Evolutionary conservation across 2,113 vertebrate genomes (phyloP).

Genomic region (Alouatta palliata): DNA sequence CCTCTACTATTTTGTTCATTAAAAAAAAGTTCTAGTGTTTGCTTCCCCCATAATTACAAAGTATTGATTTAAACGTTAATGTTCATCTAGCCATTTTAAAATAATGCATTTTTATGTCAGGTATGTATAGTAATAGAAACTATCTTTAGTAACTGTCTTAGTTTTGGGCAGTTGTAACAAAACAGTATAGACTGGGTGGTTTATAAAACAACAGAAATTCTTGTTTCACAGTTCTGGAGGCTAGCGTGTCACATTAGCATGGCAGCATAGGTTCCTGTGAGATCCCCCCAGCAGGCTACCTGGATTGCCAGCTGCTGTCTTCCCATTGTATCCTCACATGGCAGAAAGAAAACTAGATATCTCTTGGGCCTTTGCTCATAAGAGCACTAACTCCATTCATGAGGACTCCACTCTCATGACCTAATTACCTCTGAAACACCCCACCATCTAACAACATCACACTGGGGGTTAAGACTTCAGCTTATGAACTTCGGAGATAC

Average conservation of each 20-base stretch:
- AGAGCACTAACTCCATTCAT: neutral
- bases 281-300: neutral
- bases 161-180: neutral
- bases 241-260: neutral
- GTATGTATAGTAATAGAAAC: neutral
- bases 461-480: neutral
- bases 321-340: neutral
- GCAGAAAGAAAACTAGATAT: neutral
- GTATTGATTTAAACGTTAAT: neutral
- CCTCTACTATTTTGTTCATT: neutral
- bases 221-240: neutral
- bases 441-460: neutral
- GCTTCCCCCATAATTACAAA: constrained; percentile 14
- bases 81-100: neutral
- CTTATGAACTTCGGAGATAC: neutral
- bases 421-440: neutral
- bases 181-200: neutral
- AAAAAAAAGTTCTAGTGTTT: neutral
- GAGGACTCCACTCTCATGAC: neutral
- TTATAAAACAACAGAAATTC: neutral
- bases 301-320: neutral
- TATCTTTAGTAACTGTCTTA: neutral
- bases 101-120: neutral
- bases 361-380: neutral
- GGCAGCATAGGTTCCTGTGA: neutral